Percentiles rank a stretch among this genome's conserved stretches.
Conservation (phyloP, 2,888 invertebrate genomes). For the Drosophila pseudotalamancana region DNA sequence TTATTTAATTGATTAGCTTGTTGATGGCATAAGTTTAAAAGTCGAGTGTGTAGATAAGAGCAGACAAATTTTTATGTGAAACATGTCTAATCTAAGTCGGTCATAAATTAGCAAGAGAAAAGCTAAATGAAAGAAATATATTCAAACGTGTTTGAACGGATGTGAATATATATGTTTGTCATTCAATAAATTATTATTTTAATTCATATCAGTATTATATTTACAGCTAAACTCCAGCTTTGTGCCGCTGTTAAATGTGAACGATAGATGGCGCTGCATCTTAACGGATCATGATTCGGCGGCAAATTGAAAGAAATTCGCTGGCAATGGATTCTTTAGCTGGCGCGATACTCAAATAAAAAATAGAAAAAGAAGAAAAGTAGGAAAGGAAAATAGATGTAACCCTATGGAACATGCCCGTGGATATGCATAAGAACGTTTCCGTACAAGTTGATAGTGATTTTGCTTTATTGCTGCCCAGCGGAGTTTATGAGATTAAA, state of each 20-base stretch:
- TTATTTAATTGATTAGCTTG: conserved; percentile 21
- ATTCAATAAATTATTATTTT: conserved; percentile 2
- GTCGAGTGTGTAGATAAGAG: conserved; percentile 30
- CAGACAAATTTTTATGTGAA: conserved; percentile 30
- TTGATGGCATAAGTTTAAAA: not conserved
- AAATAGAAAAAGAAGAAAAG: conserved; percentile 1
- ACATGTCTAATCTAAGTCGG: conserved; percentile 15
- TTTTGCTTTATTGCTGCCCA: conserved; percentile 91
- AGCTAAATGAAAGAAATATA: not conserved
- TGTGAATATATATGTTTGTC: not conserved
- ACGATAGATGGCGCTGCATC: conserved; percentile 4
- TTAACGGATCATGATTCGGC: conserved; percentile 41
- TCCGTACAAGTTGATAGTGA: conserved; percentile 94
- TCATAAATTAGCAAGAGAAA: conserved; percentile 5
- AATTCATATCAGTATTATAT: conserved; percentile 1
- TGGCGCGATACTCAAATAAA: not conserved
- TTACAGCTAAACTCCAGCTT: conserved; percentile 20
- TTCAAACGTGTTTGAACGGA: too few species aligned
- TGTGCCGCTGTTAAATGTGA: conserved; percentile 12
- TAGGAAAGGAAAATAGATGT: too few species aligned
- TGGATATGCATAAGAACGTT: conserved; percentile 89
- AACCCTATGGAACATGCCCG: conserved; percentile 77
- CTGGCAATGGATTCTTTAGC: not conserved
- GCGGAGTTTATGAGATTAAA: conserved; percentile 92
- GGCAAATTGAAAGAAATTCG: conserved; percentile 6